Evolutionary conservation across 2,888 invertebrate species (phyloP).

Genomic region (Nymphalis c-album): DNA sequence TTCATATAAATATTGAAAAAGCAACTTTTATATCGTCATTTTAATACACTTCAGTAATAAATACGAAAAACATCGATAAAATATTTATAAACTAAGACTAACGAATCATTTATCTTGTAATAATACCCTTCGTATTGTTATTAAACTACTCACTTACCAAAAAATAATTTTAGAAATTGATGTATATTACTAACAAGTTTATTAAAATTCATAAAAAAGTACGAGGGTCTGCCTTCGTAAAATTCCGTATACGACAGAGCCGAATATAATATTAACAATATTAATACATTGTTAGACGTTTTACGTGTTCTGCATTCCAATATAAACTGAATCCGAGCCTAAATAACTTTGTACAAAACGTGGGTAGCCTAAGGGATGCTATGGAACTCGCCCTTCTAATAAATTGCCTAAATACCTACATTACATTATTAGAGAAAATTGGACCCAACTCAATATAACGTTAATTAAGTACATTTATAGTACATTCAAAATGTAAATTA

Average conservation of each 20-base stretch:
- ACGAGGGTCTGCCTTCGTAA: background rate
- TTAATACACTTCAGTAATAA: background rate
- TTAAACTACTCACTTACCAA: too few species aligned
- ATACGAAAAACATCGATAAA: background rate
- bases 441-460: background rate
- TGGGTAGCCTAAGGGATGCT: slow-evolving; percentile 34
- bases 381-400: slow-evolving; percentile 27
- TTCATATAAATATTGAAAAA: slow-evolving; percentile 8
- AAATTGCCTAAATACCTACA: slow-evolving; percentile 27
- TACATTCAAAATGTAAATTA: slow-evolving; percentile 10
- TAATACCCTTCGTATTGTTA: too few species aligned
- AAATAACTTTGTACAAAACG: slow-evolving; percentile 39
- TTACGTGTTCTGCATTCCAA: slow-evolving; percentile 45
- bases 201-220: background rate
- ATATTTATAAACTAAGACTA: background rate
- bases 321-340: slow-evolving; percentile 38
- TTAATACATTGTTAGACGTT: slow-evolving; percentile 33
- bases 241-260: background rate
- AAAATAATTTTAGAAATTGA: too few species aligned
- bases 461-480: background rate
- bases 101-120: too few species aligned
- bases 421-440: slow-evolving; percentile 18
- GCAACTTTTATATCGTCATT: slow-evolving; percentile 1
- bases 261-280: slow-evolving; percentile 18
- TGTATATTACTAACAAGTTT: background rate